phyloP scores from a whole-genome alignment of 1,140 invertebrate genomes.

The Bombus polaris region DNA sequence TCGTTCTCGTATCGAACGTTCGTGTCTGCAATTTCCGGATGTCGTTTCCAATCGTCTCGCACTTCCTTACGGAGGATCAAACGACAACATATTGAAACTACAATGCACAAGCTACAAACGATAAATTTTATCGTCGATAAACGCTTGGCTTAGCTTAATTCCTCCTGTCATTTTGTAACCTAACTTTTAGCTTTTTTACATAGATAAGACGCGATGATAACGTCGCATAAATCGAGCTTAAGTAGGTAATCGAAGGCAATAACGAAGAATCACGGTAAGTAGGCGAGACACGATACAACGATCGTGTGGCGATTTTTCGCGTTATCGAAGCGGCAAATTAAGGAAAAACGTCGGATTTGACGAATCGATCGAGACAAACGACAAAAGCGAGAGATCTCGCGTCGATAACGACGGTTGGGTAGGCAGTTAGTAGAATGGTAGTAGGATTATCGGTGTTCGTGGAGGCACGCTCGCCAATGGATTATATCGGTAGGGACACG shows the following conservation, averaged over 20 bases:
- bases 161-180: neutral
- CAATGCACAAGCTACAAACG: neutral
- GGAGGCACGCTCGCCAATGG: neutral
- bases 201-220: neutral
- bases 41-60: neutral
- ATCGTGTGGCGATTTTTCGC: neutral
- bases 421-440: neutral
- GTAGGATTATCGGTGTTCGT: constrained; percentile 3
- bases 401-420: neutral
- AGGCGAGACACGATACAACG: neutral
- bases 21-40: neutral
- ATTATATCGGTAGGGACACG: constrained; percentile 6
- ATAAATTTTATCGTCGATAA: neutral
- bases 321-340: neutral
- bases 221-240: neutral
- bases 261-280: neutral
- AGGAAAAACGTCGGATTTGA: neutral
- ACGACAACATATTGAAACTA: neutral
- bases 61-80: neutral
- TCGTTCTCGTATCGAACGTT: neutral
- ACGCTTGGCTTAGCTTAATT: neutral
- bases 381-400: neutral
- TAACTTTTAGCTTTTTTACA: neutral
- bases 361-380: neutral
- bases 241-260: neutral